A percentile compares a stretch with the other conserved stretches of the same genome.
These are phyloP conservation scores for Cephus pulcher DNA, from an alignment of 2,888 invertebrate species.

Conservation along the genomic window DNA sequence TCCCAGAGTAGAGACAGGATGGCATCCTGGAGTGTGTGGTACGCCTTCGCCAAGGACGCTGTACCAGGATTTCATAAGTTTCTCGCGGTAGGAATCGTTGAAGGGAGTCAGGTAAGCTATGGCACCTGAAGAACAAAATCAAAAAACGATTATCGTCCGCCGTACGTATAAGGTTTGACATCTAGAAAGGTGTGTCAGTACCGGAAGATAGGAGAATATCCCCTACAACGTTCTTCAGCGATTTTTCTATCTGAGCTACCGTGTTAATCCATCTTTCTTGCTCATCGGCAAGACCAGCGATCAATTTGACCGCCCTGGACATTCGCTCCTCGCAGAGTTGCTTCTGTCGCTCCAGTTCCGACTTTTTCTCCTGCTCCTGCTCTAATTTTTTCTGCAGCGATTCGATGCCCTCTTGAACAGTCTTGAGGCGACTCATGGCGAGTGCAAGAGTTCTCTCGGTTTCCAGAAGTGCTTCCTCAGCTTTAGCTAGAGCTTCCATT, in stretches of 20 bases:
- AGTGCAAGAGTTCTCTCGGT: constrained; percentile 77
- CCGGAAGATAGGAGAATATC: constrained; percentile 78
- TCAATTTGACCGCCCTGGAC: constrained; percentile 79
- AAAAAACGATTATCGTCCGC: constrained; percentile 35
- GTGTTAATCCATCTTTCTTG: constrained; percentile 79
- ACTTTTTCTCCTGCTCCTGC: constrained; percentile 79
- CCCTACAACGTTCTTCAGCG: constrained; percentile 74
- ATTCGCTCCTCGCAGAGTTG: constrained; percentile 82
- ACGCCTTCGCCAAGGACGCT: constrained; percentile 69
- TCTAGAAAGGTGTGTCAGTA: constrained; percentile 34
- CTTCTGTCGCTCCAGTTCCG: constrained; percentile 79
- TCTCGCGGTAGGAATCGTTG: constrained; percentile 73
- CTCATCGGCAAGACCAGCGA: constrained; percentile 77
- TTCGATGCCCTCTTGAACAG: constrained; percentile 82
- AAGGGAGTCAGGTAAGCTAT: constrained; percentile 87
- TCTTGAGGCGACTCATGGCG: constrained; percentile 84
- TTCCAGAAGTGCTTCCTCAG: constrained; percentile 75
- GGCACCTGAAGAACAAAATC: constrained; percentile 68
- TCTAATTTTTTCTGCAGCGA: constrained; percentile 78
- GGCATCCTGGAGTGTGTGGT: constrained; percentile 77
- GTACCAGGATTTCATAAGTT: constrained; percentile 71
- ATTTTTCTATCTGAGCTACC: constrained; percentile 71
- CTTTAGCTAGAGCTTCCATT: constrained; percentile 82
- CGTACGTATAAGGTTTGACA: neutral
- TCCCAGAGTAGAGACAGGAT: constrained; percentile 77